Evolutionary conservation across 2,888 invertebrate species (phyloP), one percentile per base, ranked within the genome.

Genomic region (Minunthozetes semirufus): DNA sequence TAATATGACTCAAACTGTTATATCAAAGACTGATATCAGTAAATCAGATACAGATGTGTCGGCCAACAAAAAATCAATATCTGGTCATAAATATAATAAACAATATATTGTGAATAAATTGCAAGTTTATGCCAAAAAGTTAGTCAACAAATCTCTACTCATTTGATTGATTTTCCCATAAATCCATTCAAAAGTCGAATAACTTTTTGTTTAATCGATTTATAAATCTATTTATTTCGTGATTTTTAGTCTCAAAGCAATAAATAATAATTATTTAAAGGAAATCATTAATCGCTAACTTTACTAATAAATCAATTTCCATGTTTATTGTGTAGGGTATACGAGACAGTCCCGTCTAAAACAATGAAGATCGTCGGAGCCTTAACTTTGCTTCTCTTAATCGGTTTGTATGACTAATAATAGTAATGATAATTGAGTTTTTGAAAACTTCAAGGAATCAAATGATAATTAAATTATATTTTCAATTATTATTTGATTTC

Each of bases 321-420:
- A 17, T 38, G n/a, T 25, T 33, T 66, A 29, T 71, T 46, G 27
- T 19, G 22, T 29, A 75, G 75, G 72, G 61, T 72, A 29, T 75
- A 75, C 66, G 75, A 75, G 33, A 72, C 75, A 66, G 72, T 63
- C 22, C 72, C 75, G 29, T 63, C 72, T 0, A 75, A 72, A 42
- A 75, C 75, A 63, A 75, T 75, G 75, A 75, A 75, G 27, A 61
- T 61, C 5, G n/a, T 75, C 27, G 75, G 63, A 33, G 68, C 72
- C 22, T 50, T 72, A 15, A 72, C 75, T 63, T 48, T 63, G 29
- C 42, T 75, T 15, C 61, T 75, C 22, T 46, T 75, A 61, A 59
- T 75, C 33, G 63, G 75, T 75, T 61, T 63, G 63, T 48, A 70
- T 15, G 25, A 61, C n/a, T 38, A 19, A 25, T 59, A 13, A 59